A percentile compares a stretch with the other conserved stretches of the same genome.
Evolutionary conservation across 2,113 vertebrate species (phyloP).

Genomic region (Amphiprion ocellaris): DNA sequence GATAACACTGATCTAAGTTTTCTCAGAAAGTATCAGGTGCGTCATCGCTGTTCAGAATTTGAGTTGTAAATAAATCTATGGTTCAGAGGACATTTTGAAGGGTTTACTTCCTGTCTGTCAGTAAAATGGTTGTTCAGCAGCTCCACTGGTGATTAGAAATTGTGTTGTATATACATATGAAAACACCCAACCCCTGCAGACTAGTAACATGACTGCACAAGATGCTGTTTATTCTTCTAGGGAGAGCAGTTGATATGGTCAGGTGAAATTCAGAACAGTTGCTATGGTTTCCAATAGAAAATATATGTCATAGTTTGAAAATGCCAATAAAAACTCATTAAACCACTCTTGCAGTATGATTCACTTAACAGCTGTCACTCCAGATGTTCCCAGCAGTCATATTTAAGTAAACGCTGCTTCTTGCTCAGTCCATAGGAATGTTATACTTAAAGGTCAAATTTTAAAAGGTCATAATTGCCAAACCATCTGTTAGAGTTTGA

Average conservation of each 20-base stretch:
- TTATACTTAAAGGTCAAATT: neutral
- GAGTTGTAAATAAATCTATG: neutral
- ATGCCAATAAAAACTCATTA: neutral
- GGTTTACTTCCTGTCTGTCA: neutral
- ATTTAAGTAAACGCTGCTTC: too few relatives aligned
- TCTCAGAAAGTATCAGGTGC: slow-evolving; percentile 91
- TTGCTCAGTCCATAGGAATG: neutral
- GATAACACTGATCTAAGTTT: slow-evolving; percentile 92
- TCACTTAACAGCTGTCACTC: neutral
- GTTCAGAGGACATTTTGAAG: neutral
- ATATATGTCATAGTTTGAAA: neutral
- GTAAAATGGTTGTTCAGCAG: neutral
- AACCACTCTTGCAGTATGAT: neutral
- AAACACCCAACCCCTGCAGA: neutral
- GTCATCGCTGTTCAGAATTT: neutral
- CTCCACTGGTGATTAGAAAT: neutral
- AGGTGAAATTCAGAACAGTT: neutral
- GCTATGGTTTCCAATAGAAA: neutral
- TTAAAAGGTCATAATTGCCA: neutral
- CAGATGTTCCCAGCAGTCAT: too few relatives aligned
- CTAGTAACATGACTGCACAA: neutral
- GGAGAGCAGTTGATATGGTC: neutral
- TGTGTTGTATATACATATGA: neutral
- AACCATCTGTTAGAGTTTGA: neutral
- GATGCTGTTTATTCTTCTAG: neutral